phyloP scores from a whole-genome alignment of 2,797 vertebrate species.

The Potorous gilbertii region DNA sequence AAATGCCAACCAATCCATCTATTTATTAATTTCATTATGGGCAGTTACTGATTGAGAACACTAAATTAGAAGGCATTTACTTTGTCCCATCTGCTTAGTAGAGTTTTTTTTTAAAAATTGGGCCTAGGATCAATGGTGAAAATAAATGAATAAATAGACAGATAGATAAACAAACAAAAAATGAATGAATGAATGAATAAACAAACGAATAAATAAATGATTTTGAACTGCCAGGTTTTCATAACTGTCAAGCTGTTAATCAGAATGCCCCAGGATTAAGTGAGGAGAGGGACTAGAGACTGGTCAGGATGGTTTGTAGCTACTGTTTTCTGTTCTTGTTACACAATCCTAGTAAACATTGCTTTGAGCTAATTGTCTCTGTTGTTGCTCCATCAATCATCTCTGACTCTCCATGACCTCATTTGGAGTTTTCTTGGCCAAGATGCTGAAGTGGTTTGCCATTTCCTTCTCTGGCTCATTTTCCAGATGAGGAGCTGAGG shows the following conservation, averaged over 20 bases:
- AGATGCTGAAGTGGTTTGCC: not conserved
- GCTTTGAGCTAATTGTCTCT: not conserved
- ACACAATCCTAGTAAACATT: not conserved
- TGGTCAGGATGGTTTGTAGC: not conserved
- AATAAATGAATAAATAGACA: not conserved
- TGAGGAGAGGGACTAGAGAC: not conserved
- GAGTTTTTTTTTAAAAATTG: conserved; percentile 37
- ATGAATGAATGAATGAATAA: not conserved
- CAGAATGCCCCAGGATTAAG: not conserved
- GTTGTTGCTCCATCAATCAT: not conserved
- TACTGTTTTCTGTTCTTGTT: not conserved
- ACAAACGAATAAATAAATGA: not conserved
- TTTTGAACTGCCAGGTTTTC: not conserved
- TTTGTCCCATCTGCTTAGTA: conserved; percentile 31
- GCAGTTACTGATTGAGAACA: conserved; percentile 52
- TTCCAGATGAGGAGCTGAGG: not conserved
- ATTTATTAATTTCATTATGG: conserved; percentile 54
- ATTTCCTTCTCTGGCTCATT: not conserved
- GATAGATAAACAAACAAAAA: no score
- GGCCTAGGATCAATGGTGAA: conserved; percentile 11
- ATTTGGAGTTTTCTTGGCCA: not conserved
- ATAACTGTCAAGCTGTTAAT: not conserved
- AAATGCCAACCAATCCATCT: conserved; percentile 53
- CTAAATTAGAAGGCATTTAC: conserved; percentile 5
- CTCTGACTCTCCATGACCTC: not conserved